Evolutionary conservation across 1,140 invertebrate genomes (phyloP).

Genomic region (Leptinotarsa texana): DNA sequence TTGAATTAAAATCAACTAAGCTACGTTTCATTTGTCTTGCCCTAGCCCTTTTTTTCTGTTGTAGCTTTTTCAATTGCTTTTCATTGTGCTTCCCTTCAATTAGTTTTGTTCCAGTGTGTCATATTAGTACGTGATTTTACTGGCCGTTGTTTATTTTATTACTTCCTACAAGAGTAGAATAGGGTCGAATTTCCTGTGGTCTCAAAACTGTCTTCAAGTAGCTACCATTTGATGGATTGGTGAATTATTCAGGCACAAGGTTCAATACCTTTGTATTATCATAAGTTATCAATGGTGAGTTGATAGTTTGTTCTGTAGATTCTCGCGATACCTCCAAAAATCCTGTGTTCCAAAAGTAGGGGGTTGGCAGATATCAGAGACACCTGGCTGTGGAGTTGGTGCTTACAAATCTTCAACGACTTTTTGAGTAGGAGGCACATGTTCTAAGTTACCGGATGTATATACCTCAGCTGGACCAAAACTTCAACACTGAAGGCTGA

Average conservation of each 20-base stretch:
- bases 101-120: constrained; percentile 2
- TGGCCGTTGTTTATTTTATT: constrained; percentile 14
- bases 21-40: not conserved
- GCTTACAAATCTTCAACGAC: constrained; percentile 13
- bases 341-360: not conserved
- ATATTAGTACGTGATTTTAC: not conserved
- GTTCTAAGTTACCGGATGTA: not conserved
- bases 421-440: constrained; percentile 9
- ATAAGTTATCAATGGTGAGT: constrained; percentile 20
- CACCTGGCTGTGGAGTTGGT: constrained; percentile 8
- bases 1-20: too few species aligned
- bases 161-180: constrained; percentile 16
- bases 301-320: constrained; percentile 17
- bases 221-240: constrained; percentile 16
- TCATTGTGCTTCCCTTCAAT: constrained; percentile 5
- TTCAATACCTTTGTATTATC: constrained; percentile 20
- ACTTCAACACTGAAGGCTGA: not conserved
- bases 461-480: not conserved
- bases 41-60: not conserved
- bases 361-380: constrained; percentile 12
- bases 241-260: constrained; percentile 26
- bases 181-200: constrained; percentile 19
- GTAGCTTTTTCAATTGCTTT: not conserved
- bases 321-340: constrained; percentile 5
- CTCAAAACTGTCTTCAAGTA: constrained; percentile 10